Evolutionary conservation across 2,797 vertebrate species (phyloP).

Genomic region (Cyprinodon diabolis): DNA sequence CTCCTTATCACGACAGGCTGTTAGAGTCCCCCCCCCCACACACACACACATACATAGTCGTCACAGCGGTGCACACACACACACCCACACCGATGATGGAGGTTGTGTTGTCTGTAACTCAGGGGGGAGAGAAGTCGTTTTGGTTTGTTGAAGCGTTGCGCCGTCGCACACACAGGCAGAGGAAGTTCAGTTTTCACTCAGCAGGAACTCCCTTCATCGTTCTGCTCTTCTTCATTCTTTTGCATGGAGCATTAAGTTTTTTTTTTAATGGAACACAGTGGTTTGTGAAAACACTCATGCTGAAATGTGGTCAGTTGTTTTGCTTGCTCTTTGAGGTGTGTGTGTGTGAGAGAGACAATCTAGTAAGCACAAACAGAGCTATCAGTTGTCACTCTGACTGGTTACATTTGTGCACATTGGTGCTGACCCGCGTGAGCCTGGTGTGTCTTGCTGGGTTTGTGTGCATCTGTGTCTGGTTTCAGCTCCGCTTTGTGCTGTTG

Average conservation of each 20-base stretch:
- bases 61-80: slow-evolving; percentile 8
- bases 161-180: slow-evolving; percentile 28
- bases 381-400: slow-evolving; percentile 66
- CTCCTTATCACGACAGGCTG: slow-evolving; percentile 73
- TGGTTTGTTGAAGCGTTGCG: slow-evolving; percentile 53
- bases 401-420: slow-evolving; percentile 52
- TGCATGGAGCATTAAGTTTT: slow-evolving; percentile 70
- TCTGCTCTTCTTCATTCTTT: slow-evolving; percentile 66
- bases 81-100: slow-evolving; percentile 36
- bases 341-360: slow-evolving; percentile 38
- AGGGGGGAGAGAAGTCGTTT: slow-evolving; percentile 57
- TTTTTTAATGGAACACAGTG: slow-evolving; percentile 67
- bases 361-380: slow-evolving; percentile 69
- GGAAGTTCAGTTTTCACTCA: slow-evolving; percentile 46
- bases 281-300: slow-evolving; percentile 59
- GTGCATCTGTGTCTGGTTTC: slow-evolving; percentile 58
- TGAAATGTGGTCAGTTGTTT: slow-evolving; percentile 46
- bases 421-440: slow-evolving; percentile 11
- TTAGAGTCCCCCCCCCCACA: slow-evolving; percentile 54
- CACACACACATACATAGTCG: slow-evolving; percentile 18
- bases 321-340: slow-evolving; percentile 53
- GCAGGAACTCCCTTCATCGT: slow-evolving; percentile 62
- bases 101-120: slow-evolving; percentile 56
- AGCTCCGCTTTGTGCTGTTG: slow-evolving; percentile 69
- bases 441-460: slow-evolving; percentile 15